Conservation (phyloP, 2,113 vertebrate species). For the Trachemys scripta region DNA sequence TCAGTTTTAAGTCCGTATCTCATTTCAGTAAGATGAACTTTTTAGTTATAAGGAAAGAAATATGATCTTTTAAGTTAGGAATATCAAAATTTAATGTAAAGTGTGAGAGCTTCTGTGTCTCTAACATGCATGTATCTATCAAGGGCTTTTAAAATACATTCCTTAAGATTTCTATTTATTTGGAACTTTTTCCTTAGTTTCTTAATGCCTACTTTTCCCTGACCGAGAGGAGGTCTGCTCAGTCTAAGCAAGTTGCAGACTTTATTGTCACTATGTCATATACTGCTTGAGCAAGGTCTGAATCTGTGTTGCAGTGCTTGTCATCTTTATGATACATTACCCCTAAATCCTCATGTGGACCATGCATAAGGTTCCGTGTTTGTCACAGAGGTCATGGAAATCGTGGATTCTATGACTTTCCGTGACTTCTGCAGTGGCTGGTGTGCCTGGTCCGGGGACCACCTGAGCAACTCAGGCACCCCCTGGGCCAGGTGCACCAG, state of each 20-base stretch:
- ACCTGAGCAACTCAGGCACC: no score
- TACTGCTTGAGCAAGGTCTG: neutral
- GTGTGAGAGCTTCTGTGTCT: slow-evolving; percentile 44
- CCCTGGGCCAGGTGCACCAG: no score
- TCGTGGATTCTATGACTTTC: no score
- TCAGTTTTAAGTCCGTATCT: slow-evolving; percentile 66
- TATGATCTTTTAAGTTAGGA: slow-evolving; percentile 56
- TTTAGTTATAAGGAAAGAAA: slow-evolving; percentile 40
- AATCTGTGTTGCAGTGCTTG: slow-evolving; percentile 34
- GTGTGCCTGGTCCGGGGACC: no score
- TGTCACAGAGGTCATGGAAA: no score
- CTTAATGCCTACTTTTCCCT: neutral
- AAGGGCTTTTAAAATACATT: slow-evolving; percentile 55
- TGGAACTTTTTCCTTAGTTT: neutral
- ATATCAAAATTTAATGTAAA: slow-evolving; percentile 54
- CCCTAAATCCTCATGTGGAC: neutral
- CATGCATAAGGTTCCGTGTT: neutral
- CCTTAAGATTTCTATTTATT: slow-evolving; percentile 43
- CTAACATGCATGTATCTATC: slow-evolving; percentile 35
- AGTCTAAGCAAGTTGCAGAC: neutral
- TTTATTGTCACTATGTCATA: neutral
- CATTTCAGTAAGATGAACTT: slow-evolving; percentile 64
- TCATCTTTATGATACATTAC: slow-evolving; percentile 20
- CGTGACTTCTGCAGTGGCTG: no score
- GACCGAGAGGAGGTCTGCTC: neutral